Evolutionary conservation across 1,140 invertebrate species (phyloP), one percentile per base, ranked within the genome.

Genomic region (Melipona quadrifasciata): DNA sequence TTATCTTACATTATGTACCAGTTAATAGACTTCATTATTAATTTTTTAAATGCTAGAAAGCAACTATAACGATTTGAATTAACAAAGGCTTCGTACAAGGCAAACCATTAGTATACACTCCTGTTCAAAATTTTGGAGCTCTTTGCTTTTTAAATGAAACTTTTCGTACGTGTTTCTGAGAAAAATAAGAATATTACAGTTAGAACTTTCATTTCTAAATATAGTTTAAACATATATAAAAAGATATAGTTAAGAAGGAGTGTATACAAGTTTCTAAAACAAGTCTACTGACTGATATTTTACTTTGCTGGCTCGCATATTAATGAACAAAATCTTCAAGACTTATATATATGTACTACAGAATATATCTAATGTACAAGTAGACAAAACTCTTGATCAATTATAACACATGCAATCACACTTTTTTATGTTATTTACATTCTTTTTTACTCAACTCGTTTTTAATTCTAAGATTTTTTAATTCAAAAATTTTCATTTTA

Each of bases 341-440:
- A 53, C 14, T 64, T 53, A 39, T 58, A 19, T 68, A 51, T 65
- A 68, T 76, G 0, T 34, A 53, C 64, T 31, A 65, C 17, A n/a
- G 16, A 65, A n/a, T 31, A 17, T 31, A 72, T 61, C 34, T 51
- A 65, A 39, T 82, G 57, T 73, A 17, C 53, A 34, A 72, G 27
- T 61, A 65, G 31, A 12, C 53, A 51, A 73, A 65, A 68, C 21
- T 27, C 53, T 61, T 55, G 24, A 82, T n/a, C n/a, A 75, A 67
- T 74, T 65, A 71, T 55, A 55, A 24, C 65, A 55, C 31, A 82
- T 75, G 61, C 61, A 65, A 65, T 67, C 65, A 65, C 10, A 55
- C 24, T n/a, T 55, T 24, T 27, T 65, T 34, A 75, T 27, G 55
- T 16, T 74, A 55, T 34, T 72, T 72, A 27, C 31, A 53, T 68